Evolutionary conservation across 2,888 invertebrate species (phyloP).

Genomic region (Synanthedon formicaeformis): DNA sequence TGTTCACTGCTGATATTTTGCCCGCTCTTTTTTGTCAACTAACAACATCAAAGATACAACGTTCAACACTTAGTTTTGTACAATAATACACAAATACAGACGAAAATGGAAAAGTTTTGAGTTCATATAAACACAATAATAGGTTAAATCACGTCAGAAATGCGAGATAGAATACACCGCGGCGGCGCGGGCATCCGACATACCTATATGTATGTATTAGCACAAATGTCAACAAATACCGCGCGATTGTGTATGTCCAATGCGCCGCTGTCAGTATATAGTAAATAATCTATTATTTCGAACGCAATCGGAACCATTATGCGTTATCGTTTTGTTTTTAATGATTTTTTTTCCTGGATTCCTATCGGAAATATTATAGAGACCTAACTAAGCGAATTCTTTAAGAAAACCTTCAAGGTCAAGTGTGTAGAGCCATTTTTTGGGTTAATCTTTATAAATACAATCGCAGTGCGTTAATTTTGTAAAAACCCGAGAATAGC

Average conservation of each 20-base stretch:
- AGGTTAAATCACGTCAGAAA: constrained; percentile 30
- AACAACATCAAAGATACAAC: constrained; percentile 10
- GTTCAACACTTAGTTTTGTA: too few species aligned
- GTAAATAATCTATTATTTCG: too few species aligned
- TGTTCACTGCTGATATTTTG: constrained; percentile 52
- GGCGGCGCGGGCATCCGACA: constrained; percentile 44
- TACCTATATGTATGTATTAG: constrained; percentile 34
- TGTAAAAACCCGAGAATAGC: too few species aligned
- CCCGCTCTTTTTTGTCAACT: constrained; percentile 50
- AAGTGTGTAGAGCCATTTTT: neutral
- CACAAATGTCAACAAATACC: constrained; percentile 46
- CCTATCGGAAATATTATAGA: neutral
- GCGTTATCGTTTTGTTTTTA: too few species aligned
- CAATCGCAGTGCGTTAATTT: too few species aligned
- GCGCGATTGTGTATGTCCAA: constrained; percentile 18
- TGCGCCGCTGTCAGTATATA: constrained; percentile 14
- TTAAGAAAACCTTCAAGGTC: neutral
- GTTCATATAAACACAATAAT: constrained; percentile 3
- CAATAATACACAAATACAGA: too few species aligned
- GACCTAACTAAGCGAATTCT: too few species aligned
- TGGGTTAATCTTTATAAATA: too few species aligned
- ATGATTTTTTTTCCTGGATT: neutral
- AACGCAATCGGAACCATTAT: too few species aligned
- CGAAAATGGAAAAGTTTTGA: neutral
- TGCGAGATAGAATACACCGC: constrained; percentile 33